phyloP scores from a whole-genome alignment of 1,140 invertebrate species.

The Agraylea sexmaculata region DNA sequence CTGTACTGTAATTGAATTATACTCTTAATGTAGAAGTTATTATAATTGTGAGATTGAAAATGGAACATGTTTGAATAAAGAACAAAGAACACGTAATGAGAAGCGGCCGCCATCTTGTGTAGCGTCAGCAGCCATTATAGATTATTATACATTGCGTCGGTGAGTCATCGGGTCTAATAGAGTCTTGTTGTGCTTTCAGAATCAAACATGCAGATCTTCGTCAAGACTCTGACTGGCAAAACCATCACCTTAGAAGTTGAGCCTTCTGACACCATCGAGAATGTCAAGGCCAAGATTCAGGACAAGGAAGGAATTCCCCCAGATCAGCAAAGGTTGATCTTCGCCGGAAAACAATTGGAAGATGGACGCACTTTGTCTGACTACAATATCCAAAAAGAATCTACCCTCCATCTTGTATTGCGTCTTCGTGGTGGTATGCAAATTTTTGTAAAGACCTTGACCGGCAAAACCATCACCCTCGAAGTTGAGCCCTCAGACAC shows the following conservation, averaged over 20 bases:
- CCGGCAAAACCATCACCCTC: conserved; percentile 64
- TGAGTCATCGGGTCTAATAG: too few species aligned
- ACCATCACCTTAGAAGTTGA: conserved; percentile 63
- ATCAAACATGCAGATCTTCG: conserved; percentile 57
- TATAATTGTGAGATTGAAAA: too few species aligned
- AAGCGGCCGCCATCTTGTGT: too few species aligned
- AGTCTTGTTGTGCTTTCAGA: too few species aligned
- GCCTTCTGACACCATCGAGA: conserved; percentile 62
- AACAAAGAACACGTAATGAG: too few species aligned
- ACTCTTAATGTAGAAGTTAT: too few species aligned
- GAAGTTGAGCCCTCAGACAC: conserved; percentile 67
- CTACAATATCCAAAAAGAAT: conserved; percentile 74
- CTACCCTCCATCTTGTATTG: conserved; percentile 67
- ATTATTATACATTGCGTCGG: too few species aligned
- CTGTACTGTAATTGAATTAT: too few species aligned
- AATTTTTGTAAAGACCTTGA: conserved; percentile 64
- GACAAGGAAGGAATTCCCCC: conserved; percentile 59
- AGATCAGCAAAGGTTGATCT: conserved; percentile 60
- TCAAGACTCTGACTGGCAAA: conserved; percentile 59
- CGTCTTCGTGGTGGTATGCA: conserved; percentile 70
- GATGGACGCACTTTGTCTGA: conserved; percentile 68
- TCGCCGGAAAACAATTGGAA: conserved; percentile 70
- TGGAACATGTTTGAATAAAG: too few species aligned
- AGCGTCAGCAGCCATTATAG: too few species aligned
- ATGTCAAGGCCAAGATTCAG: conserved; percentile 69